These are phyloP conservation scores for Drosophila fuyamai DNA, from an alignment of 1,140 invertebrate genomes.

Conservation along the genomic window DNA sequence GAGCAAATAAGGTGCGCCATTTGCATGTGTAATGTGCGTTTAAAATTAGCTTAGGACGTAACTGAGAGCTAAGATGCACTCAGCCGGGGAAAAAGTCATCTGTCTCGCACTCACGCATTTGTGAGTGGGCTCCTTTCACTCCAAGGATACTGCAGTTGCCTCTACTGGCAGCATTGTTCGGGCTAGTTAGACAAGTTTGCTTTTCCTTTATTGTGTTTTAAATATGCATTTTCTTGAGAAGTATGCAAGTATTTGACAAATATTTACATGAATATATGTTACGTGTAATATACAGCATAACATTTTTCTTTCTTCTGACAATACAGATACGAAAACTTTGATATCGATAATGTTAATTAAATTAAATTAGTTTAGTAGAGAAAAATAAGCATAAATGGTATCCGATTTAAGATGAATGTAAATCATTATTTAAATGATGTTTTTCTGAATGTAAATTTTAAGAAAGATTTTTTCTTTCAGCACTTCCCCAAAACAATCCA, in stretches of 20 bases:
- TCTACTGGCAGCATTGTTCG: background rate
- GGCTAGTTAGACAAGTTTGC: conserved; percentile 3
- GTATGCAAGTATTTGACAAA: too few relatives aligned
- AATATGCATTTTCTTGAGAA: too few relatives aligned
- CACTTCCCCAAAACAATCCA: conserved; percentile 86
- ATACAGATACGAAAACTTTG: too few relatives aligned
- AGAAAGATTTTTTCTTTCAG: conserved; percentile 70
- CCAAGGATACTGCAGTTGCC: conserved; percentile 3
- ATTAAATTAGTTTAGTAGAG: too few relatives aligned
- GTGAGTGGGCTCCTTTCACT: background rate
- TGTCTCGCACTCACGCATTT: conserved; percentile 10
- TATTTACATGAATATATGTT: too few relatives aligned
- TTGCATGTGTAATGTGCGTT: conserved; percentile 75
- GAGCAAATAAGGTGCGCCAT: conserved; percentile 58
- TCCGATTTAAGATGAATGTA: too few relatives aligned
- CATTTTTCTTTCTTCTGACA: too few relatives aligned
- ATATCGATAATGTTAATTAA: too few relatives aligned
- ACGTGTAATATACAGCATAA: too few relatives aligned
- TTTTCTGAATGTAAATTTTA: too few relatives aligned
- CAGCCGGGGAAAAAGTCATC: conserved; percentile 31
- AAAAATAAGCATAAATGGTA: too few relatives aligned
- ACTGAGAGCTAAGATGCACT: conserved; percentile 56
- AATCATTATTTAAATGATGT: too few relatives aligned
- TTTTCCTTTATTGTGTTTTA: conserved; percentile 4
- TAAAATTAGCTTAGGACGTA: conserved; percentile 67